Evolutionary conservation across 92 coral and sea anemone genomes (phyloP).

Genomic region (Epizoanthus rinbou): DNA sequence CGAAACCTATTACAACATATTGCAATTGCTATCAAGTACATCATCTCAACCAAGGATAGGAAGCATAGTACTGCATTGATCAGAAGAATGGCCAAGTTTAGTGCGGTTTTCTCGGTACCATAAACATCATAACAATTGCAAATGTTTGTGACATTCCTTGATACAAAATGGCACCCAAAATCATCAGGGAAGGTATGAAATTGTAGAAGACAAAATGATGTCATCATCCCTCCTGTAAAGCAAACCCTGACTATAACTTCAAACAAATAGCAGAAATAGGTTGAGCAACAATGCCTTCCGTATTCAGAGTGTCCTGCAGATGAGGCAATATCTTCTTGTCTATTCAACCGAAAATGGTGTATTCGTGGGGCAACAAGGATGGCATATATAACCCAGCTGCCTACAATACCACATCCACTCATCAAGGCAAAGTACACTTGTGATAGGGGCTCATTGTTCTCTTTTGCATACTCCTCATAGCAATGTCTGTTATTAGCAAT

Average conservation of each 20-base stretch:
- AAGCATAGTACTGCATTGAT: constrained; percentile 20
- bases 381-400: constrained; percentile 38
- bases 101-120: not conserved
- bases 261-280: not conserved
- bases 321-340: not conserved
- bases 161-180: not conserved
- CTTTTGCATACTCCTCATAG: constrained; percentile 9
- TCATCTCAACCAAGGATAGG: constrained; percentile 7
- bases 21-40: not conserved
- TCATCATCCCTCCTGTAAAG: not conserved
- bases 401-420: constrained; percentile 33
- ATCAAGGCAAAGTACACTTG: constrained; percentile 44
- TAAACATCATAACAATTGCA: constrained; percentile 22
- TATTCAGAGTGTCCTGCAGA: too few species aligned
- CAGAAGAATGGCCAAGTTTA: constrained; percentile 5
- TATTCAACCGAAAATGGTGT: not conserved
- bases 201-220: not conserved
- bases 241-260: constrained; percentile 9
- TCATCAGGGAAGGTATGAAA: constrained; percentile 7
- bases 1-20: not conserved
- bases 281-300: constrained; percentile 11
- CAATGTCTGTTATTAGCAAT: constrained; percentile 24
- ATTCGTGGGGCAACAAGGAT: constrained; percentile 33
- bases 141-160: not conserved
- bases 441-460: constrained; percentile 24